phyloP scores from a whole-genome alignment of 2,797 vertebrate species.

The Meriones psammophilus region DNA sequence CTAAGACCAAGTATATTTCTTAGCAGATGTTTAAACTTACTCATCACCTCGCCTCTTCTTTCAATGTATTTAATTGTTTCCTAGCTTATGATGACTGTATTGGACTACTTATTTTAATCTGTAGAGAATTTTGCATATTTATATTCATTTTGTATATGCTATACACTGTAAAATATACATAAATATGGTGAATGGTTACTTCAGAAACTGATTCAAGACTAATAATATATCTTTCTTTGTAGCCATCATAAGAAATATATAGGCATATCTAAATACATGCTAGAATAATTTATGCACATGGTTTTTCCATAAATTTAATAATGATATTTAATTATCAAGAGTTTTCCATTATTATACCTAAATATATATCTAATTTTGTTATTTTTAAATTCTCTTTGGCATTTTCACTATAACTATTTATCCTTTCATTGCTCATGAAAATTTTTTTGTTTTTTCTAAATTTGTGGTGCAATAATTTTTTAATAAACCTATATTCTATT shows the following conservation, averaged over 20 bases:
- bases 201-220: background rate
- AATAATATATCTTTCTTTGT: background rate
- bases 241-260: background rate
- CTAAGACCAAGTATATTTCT: background rate
- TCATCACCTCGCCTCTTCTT: background rate
- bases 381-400: too few species aligned
- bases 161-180: background rate
- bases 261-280: background rate
- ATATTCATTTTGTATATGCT: background rate
- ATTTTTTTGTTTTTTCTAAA: too few species aligned
- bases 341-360: too few species aligned
- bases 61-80: background rate
- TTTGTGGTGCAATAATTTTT: too few species aligned
- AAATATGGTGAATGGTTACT: background rate
- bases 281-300: background rate
- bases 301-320: background rate
- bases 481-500: too few species aligned
- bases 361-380: too few species aligned
- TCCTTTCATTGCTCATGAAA: too few species aligned
- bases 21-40: background rate
- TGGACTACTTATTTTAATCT: background rate
- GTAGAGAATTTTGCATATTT: background rate
- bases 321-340: background rate
- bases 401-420: too few species aligned
- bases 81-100: background rate